Evolutionary conservation across 2,888 invertebrate species (phyloP), one percentile per base, ranked within the genome.

Genomic region (Gerosis bhagava): DNA sequence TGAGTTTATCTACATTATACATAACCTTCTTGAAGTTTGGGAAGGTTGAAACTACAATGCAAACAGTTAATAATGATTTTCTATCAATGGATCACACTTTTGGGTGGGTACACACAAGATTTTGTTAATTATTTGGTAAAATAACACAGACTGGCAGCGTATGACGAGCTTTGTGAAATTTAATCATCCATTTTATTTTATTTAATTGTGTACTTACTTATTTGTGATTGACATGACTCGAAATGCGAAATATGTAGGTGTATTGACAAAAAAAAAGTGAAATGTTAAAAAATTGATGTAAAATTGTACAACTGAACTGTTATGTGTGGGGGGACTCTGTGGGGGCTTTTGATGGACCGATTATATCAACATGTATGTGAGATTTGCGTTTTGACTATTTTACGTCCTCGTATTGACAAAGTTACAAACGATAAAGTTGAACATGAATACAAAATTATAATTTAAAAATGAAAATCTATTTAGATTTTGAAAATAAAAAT

Each of bases 91-190:
- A n/a, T 37, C 58, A 44, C 65, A 70, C 69, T 25, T 62, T 60
- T 65, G 50, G 56, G 49, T 65, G 50, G 56, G 49, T 59, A 59
- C 63, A 70, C 70, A 71, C 73, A 72, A 73, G 12, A 25, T 5
- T 52, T 60, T 62, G 81, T 82, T 83, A 83, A 78, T 81, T 66
- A 55, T 65, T 68, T 70, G 63, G 61, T 32, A 39, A 69, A 74
- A 62, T 67, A 80, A 78, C 77, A 82, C 78, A 79, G 65, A 76
- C 71, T 76, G 82, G 83, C 81, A 77, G 79, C 88, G 87, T 87
- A 87, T 87, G 87, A 86, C 83, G 84, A 84, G 84, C 77, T 75
- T 75, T 72, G 67, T 39, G 25, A 42, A n/a, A n/a, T n/a, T n/a
- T n/a, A n/a, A n/a, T n/a, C n/a, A n/a, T n/a, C n/a, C n/a, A n/a